A percentile compares a stretch with the other conserved stretches of the same genome.
These are phyloP conservation scores for Crotalus horridus DNA, from an alignment of 2,113 vertebrate genomes.

Conservation along the genomic window DNA sequence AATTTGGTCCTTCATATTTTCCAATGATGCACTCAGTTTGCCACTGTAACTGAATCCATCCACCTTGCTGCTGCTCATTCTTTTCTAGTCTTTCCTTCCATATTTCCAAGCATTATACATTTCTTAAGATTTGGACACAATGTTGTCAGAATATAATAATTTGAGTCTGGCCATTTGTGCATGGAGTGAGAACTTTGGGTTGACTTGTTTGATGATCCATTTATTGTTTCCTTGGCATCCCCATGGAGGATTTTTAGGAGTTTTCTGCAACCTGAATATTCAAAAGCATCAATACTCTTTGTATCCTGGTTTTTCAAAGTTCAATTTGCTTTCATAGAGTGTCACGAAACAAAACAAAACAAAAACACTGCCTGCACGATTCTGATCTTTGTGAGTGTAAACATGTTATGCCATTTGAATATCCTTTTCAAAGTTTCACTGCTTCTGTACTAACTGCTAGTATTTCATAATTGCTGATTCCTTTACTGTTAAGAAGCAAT, in stretches of 20 bases:
- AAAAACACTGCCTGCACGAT: not conserved
- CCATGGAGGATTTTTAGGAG: not conserved
- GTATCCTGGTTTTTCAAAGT: not conserved
- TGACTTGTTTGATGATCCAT: no score
- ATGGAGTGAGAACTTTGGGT: not conserved
- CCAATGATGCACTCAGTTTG: not conserved
- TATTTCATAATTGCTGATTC: not conserved
- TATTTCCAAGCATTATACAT: not conserved
- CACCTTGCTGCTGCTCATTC: not conserved
- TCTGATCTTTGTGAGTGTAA: not conserved
- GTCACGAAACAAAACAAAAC: not conserved
- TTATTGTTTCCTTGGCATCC: not conserved
- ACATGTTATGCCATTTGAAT: not conserved
- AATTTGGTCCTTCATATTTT: not conserved
- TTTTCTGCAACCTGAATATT: not conserved
- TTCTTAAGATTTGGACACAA: not conserved
- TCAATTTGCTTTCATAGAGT: not conserved
- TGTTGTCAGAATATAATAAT: not conserved
- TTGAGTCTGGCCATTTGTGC: not conserved
- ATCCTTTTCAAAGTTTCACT: not conserved
- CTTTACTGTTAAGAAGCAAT: not conserved
- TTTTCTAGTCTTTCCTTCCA: not conserved
- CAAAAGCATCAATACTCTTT: not conserved
- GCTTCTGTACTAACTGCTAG: not conserved
- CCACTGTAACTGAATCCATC: not conserved